Evolutionary conservation across 2,797 vertebrate species (phyloP).

Genomic region (Labeo calbasu): DNA sequence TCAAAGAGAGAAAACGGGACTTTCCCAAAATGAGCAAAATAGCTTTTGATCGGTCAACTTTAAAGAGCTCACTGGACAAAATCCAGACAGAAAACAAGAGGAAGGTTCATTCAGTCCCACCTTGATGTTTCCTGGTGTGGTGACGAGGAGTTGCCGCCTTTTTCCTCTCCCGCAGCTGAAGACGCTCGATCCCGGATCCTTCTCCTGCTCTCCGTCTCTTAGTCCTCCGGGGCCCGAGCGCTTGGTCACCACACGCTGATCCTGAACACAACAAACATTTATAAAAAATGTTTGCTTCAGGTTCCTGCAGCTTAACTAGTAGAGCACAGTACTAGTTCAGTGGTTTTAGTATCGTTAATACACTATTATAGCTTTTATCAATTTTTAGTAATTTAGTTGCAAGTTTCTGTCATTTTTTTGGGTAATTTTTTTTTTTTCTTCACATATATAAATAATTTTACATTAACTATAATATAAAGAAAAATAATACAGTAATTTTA

Average conservation of each 20-base stretch:
- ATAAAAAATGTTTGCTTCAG: too few relatives aligned
- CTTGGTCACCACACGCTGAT: constrained; percentile 88
- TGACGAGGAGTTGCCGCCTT: constrained; percentile 89
- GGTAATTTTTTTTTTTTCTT: too few relatives aligned
- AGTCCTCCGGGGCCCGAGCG: constrained; percentile 63
- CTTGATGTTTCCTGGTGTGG: constrained; percentile 88
- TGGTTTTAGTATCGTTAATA: not conserved
- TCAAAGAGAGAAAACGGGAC: not conserved
- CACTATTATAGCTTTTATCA: not conserved
- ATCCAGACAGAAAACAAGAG: not conserved
- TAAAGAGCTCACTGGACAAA: not conserved
- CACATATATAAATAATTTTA: too few relatives aligned
- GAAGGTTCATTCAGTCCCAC: constrained; percentile 64
- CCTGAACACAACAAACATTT: constrained; percentile 74
- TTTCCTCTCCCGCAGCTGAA: constrained; percentile 81
- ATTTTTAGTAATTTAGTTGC: not conserved
- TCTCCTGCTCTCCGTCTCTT: constrained; percentile 59
- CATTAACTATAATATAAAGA: too few relatives aligned
- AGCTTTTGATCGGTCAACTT: not conserved
- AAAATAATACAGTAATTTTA: too few relatives aligned
- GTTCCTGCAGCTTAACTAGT: not conserved
- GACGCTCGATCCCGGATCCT: constrained; percentile 68
- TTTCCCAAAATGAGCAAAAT: not conserved
- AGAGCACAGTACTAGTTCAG: not conserved
- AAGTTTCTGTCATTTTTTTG: not conserved